Conservation (phyloP, 2,797 vertebrate species). For the Hypotaenidia okinawae region DNA sequence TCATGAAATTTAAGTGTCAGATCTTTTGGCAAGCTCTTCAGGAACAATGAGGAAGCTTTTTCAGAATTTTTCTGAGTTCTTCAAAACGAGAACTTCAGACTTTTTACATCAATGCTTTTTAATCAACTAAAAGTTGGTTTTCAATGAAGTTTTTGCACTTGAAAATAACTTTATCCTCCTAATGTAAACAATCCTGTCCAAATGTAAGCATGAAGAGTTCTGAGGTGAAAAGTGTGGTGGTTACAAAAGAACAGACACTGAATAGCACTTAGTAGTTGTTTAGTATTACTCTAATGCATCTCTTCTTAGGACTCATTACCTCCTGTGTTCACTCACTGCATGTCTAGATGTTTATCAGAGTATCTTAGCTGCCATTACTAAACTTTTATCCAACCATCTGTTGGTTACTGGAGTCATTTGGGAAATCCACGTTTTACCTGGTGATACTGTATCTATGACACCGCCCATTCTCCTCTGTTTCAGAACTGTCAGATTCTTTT, state of each 20-base stretch:
- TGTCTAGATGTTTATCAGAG: neutral
- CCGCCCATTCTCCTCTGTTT: neutral
- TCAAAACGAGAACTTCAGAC: constrained; percentile 14
- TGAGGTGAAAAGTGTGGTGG: neutral
- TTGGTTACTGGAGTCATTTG: neutral
- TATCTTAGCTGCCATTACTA: neutral
- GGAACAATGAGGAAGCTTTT: constrained; percentile 25
- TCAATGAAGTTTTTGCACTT: neutral
- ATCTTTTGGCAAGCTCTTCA: constrained; percentile 52
- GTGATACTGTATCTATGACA: neutral
- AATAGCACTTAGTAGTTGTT: neutral
- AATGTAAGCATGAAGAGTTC: neutral
- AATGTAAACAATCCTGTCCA: neutral
- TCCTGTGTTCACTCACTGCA: neutral
- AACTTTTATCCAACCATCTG: neutral
- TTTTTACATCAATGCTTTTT: neutral
- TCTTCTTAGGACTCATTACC: neutral
- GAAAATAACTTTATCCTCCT: neutral
- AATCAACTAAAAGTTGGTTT: constrained; percentile 15
- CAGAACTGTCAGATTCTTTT: neutral
- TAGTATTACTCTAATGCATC: neutral
- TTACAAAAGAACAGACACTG: neutral
- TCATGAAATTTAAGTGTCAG: constrained; percentile 59
- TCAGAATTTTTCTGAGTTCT: constrained; percentile 18
- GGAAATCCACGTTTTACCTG: neutral